Base-by-base conservation (phyloP, 2,888 invertebrate genomes). In the Trachelus tabidus region DNA sequence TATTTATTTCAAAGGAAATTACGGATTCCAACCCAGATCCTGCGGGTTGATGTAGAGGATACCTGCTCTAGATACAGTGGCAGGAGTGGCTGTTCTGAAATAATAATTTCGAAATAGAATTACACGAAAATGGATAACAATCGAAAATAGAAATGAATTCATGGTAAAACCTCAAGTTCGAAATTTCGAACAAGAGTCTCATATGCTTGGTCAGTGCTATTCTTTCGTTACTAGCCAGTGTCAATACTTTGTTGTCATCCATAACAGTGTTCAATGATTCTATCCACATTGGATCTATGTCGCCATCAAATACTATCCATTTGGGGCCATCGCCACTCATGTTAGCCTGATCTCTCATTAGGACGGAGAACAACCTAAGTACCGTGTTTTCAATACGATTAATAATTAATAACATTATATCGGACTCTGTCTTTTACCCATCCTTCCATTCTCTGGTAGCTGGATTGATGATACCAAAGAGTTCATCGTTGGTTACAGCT, bases 221-320 rank as follows among this genome's bases (percentile, higher is more conserved):
- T 77, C 98, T 94, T 92, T 98, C 98, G 88, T 98, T 98, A 91
- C 98, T 98, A 11, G 98, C 98, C 84, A 98, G 92, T 0, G 98
- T 98, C 82, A 98, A 90, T 9, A 95, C 96, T 93, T 98, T 98
- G 91, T 98, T 98, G 90, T 98, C 98, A 91, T 98, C 98, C 98
- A 98, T 98, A 31, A 98, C 95, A 4, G 98, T 98, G 90, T 98
- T 98, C 37, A 98, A 93, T 56, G 98, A 98, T 92, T 98, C 98
- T 87, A 98, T 98, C 98, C 98, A 98, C 98, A 98, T 98, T 1
- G 98, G 98, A 93, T 98, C 98, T 85, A 98, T 98, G 89, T 98
- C 98, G 31, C 98, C 98, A 91, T 98, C 98, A 74, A 98, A 93
- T 12, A 98, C 96, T 85, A 98, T 97, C 98, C 98, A 98, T 90